phyloP scores from a whole-genome alignment of 1,140 invertebrate species.

The Caenorhabditis inopinata region DNA sequence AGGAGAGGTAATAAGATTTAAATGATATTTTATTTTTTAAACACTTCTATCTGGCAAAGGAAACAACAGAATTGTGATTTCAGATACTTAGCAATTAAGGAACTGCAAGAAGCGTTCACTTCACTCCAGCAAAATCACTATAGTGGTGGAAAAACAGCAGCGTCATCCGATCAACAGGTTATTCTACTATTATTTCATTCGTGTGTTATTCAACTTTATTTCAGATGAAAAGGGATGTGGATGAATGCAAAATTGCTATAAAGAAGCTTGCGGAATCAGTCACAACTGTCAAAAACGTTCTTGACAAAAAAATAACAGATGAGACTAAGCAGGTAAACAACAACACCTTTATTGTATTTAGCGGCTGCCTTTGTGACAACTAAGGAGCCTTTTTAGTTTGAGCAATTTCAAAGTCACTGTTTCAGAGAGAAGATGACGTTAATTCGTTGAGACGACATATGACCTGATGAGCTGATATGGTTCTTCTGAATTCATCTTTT shows the following conservation, averaged over 20 bases:
- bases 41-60: not conserved
- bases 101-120: constrained; percentile 59
- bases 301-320: constrained; percentile 60
- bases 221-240: constrained; percentile 50
- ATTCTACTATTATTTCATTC: not conserved
- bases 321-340: constrained; percentile 57
- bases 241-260: constrained; percentile 64
- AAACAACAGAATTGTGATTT: not conserved
- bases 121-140: constrained; percentile 44
- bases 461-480: too few relatives aligned
- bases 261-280: constrained; percentile 64
- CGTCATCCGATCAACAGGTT: not conserved
- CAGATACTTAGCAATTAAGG: constrained; percentile 62
- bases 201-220: not conserved
- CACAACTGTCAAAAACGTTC: constrained; percentile 64
- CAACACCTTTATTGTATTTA: too few relatives aligned
- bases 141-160: not conserved
- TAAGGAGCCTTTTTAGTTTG: too few relatives aligned
- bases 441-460: not conserved
- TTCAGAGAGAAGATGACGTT: constrained; percentile 10
- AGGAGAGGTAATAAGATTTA: constrained; percentile 52
- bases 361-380: too few relatives aligned
- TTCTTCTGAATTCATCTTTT: too few relatives aligned
- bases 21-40: not conserved
- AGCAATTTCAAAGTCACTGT: too few relatives aligned